A percentile compares a stretch with the other conserved stretches of the same genome.
Conservation (phyloP, 2,888 invertebrate genomes). For the Euclidia mi region DNA sequence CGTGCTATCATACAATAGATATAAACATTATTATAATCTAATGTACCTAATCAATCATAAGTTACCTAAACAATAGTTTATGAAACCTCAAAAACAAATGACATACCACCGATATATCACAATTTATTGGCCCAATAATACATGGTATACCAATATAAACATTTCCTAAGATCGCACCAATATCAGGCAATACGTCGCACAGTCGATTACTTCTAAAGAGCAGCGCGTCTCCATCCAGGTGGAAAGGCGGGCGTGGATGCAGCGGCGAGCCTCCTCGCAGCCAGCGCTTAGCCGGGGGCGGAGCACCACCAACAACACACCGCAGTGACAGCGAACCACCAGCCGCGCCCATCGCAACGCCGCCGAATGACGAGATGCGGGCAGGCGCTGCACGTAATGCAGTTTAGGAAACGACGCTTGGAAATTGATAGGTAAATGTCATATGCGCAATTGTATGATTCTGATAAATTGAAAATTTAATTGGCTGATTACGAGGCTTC, state of each 20-base stretch:
- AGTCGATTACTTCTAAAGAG: constrained; percentile 91
- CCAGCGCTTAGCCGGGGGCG: constrained; percentile 94
- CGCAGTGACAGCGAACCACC: constrained; percentile 92
- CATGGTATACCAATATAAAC: neutral
- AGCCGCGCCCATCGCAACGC: constrained; percentile 92
- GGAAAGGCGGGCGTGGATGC: constrained; percentile 91
- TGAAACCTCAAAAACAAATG: too few relatives aligned
- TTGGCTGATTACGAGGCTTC: too few relatives aligned
- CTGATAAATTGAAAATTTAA: too few relatives aligned
- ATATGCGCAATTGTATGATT: too few relatives aligned
- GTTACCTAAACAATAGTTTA: too few relatives aligned
- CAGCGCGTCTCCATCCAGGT: constrained; percentile 91
- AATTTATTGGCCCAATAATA: too few relatives aligned
- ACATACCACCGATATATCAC: too few relatives aligned
- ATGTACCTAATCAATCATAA: too few relatives aligned
- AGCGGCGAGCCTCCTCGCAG: constrained; percentile 91
- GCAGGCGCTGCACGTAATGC: constrained; percentile 92
- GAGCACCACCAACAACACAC: constrained; percentile 94
- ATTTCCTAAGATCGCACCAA: neutral
- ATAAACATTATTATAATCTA: too few relatives aligned
- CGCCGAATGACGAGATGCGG: constrained; percentile 96
- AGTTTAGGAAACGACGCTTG: neutral
- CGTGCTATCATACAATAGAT: too few relatives aligned
- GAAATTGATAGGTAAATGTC: too few relatives aligned
- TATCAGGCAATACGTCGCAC: neutral